Base-by-base conservation (phyloP, 53 echinoderm and acorn worm species). In the Holothuria leucospilota region DNA sequence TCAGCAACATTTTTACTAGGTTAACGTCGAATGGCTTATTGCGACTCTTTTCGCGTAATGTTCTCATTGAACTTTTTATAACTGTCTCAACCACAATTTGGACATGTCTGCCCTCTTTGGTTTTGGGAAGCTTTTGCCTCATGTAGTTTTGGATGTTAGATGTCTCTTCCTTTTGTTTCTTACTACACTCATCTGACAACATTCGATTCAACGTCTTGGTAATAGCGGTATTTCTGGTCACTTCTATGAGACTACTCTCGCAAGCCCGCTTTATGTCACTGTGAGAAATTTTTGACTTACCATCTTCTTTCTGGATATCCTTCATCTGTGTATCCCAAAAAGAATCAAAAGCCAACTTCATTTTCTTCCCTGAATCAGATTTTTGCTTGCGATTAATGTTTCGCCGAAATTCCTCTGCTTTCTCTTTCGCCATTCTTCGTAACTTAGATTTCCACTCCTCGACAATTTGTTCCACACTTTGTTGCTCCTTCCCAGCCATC, bases 361-460 rank as follows among this genome's bases (percentile, higher is more conserved):
- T 75, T 11, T n/a, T 52, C 26, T 49, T 49, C 21, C 18, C 12
- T 75, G 75, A 75, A 13, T 26, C 52, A 25, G 52, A 51, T 24
- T 75, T 75, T 27, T 51, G 23, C 25, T 75, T 51, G 0, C 56
- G 56, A 1, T 18, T 18, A 56, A 56, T 1, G 27, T 49, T 25
- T 49, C 52, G 49, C 15, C 75, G 75, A 12, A 75, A 21, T 75
- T 25, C 49, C 39, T 49, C 26, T 24, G 75, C 75, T 49, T 75
- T 75, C 9, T 75, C 23, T 75, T 27, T 30, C 23, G 75, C 51
- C 51, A 75, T 75, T 28, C 52, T 27, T 13, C 75, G 23, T 28
- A 75, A 75, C 26, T 75, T 75, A 24, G 21, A 18, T 75, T 75
- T 75, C 49, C 46, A 49, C 21, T 75, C 53, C 27, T 75, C 75